Evolutionary conservation across 1,140 invertebrate species (phyloP).

Genomic region (Plodia interpunctella): DNA sequence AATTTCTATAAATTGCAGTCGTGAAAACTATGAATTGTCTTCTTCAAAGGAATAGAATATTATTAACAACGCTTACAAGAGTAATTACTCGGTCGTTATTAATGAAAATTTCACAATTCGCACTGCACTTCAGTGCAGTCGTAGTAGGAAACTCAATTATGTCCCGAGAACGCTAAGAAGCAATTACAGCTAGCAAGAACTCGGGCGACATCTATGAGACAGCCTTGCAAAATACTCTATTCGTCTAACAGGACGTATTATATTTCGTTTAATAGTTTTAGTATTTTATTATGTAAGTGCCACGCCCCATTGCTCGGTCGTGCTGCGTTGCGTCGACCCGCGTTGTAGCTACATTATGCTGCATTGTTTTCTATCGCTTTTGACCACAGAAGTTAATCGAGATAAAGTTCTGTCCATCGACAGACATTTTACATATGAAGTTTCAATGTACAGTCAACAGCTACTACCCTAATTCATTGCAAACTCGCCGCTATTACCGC

Average conservation of each 20-base stretch:
- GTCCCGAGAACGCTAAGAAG: not conserved
- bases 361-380: too few relatives aligned
- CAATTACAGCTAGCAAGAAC: not conserved
- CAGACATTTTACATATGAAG: too few relatives aligned
- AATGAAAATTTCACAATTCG: conserved; percentile 6
- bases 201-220: not conserved
- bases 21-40: too few relatives aligned
- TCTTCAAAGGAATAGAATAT: not conserved
- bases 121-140: not conserved
- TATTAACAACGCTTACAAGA: not conserved
- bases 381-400: too few relatives aligned
- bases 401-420: too few relatives aligned
- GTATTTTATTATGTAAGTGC: not conserved
- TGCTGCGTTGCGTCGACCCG: too few relatives aligned
- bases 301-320: too few relatives aligned
- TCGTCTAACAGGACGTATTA: not conserved
- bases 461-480: too few relatives aligned
- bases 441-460: too few relatives aligned
- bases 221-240: not conserved
- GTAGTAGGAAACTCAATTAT: not conserved
- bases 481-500: too few relatives aligned
- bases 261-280: not conserved
- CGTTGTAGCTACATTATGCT: too few relatives aligned
- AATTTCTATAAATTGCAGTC: too few relatives aligned
- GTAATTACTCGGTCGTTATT: conserved; percentile 4